Conservation (phyloP, 2,888 invertebrate species). For the Volucella inanis region DNA sequence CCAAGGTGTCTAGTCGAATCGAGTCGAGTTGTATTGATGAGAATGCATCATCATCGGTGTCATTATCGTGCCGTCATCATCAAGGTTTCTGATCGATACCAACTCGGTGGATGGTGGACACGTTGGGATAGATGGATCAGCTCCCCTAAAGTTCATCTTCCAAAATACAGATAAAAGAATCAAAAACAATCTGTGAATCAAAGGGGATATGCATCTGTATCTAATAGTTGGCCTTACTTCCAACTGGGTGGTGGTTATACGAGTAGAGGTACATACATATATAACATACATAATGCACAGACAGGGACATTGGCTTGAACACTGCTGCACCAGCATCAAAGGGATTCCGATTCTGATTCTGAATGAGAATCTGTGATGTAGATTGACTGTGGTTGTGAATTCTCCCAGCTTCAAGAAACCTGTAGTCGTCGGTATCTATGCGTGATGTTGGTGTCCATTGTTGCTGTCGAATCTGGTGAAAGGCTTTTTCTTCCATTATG, state of each 20-base stretch:
- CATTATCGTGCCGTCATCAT: slow-evolving; percentile 43
- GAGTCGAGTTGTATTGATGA: not conserved
- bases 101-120: slow-evolving; percentile 35
- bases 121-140: slow-evolving; percentile 43
- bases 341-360: slow-evolving; percentile 45
- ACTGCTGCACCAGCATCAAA: slow-evolving; percentile 50
- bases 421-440: slow-evolving; percentile 35
- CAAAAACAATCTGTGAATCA: slow-evolving; percentile 67
- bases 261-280: slow-evolving; percentile 4
- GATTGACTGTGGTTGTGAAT: slow-evolving; percentile 33
- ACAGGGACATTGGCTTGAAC: no score
- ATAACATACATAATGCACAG: not conserved
- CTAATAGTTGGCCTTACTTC: slow-evolving; percentile 52
- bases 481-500: slow-evolving; percentile 57
- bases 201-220: slow-evolving; percentile 46
- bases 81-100: slow-evolving; percentile 37
- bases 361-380: no score
- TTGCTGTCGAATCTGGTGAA: slow-evolving; percentile 60
- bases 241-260: slow-evolving; percentile 55
- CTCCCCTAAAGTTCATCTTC: slow-evolving; percentile 55
- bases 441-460: slow-evolving; percentile 45
- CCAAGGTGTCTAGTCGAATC: slow-evolving; percentile 31
- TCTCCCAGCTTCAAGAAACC: slow-evolving; percentile 58
- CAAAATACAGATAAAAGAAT: slow-evolving; percentile 46
- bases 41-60: slow-evolving; percentile 69